Conservation (phyloP, 1,140 invertebrate genomes). For the Drosophila bipectinata region DNA sequence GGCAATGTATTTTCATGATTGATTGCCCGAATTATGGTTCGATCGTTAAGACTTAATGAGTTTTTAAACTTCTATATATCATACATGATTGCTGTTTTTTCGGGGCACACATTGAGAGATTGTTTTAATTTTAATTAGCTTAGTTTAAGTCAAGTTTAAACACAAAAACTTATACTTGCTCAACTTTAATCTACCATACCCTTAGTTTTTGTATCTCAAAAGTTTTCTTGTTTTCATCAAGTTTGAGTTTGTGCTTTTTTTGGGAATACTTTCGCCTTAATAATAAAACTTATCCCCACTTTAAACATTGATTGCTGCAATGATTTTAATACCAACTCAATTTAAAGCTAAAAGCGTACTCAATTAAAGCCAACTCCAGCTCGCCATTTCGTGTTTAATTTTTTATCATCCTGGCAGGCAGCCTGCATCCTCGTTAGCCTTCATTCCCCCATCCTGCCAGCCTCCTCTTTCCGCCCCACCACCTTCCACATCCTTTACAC, state of each 20-base stretch:
- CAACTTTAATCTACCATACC: too few relatives aligned
- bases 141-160: background rate
- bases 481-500: background rate
- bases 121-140: background rate
- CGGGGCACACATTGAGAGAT: background rate
- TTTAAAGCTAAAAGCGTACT: conserved; percentile 27
- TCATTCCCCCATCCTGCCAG: too few relatives aligned
- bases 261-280: background rate
- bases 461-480: background rate
- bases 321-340: conserved; percentile 18
- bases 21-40: background rate
- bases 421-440: conserved; percentile 18
- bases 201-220: background rate
- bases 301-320: conserved; percentile 10
- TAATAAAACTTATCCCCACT: background rate
- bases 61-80: background rate
- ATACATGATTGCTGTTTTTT: background rate
- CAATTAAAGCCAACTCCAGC: conserved; percentile 37
- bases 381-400: conserved; percentile 30
- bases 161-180: background rate
- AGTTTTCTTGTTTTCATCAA: conserved; percentile 1
- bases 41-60: background rate
- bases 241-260: background rate
- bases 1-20: background rate
- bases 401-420: conserved; percentile 24